A percentile compares a stretch with the other conserved stretches of the same genome.
phyloP scores from a whole-genome alignment of 2,113 vertebrate genomes.

The Poeciliopsis retropinna region DNA sequence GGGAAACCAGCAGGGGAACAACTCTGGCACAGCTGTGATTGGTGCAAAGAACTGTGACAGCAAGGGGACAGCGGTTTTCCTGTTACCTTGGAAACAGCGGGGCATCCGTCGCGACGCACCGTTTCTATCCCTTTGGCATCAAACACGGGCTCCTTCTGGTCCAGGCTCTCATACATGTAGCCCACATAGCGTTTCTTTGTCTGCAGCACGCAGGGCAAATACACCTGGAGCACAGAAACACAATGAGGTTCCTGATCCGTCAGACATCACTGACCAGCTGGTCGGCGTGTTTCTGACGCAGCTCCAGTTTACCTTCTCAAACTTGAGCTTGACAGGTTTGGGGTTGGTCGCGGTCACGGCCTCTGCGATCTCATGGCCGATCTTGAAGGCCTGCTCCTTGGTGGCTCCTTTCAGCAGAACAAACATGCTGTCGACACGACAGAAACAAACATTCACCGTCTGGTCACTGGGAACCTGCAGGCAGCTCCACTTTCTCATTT shows the following conservation, averaged over 20 bases:
- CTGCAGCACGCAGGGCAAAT: slow-evolving; percentile 96
- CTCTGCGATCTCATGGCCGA: slow-evolving; percentile 96
- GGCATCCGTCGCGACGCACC: slow-evolving; percentile 93
- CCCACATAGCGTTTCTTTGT: slow-evolving; percentile 98
- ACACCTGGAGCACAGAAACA: slow-evolving; percentile 82
- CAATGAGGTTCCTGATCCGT: background rate
- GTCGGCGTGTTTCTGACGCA: background rate
- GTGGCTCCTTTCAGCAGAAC: slow-evolving; percentile 96
- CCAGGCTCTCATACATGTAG: slow-evolving; percentile 96
- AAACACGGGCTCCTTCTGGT: slow-evolving; percentile 95
- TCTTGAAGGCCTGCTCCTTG: slow-evolving; percentile 98
- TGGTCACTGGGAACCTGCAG: too few species aligned
- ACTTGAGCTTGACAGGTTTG: slow-evolving; percentile 95
- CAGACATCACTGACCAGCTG: too few species aligned
- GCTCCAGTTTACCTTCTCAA: slow-evolving; percentile 90
- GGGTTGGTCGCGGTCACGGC: slow-evolving; percentile 97
- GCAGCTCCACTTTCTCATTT: background rate
- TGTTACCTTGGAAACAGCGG: slow-evolving; percentile 97
- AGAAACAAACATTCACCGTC: background rate
- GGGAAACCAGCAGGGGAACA: slow-evolving; percentile 2
- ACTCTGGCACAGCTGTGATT: slow-evolving; percentile 15
- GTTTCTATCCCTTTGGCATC: slow-evolving; percentile 99
- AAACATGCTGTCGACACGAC: slow-evolving; percentile 86
- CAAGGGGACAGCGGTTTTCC: background rate
- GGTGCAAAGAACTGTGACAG: slow-evolving; percentile 13